Conservation (phyloP, 2,113 vertebrate species). For the Crotalus horridus region DNA sequence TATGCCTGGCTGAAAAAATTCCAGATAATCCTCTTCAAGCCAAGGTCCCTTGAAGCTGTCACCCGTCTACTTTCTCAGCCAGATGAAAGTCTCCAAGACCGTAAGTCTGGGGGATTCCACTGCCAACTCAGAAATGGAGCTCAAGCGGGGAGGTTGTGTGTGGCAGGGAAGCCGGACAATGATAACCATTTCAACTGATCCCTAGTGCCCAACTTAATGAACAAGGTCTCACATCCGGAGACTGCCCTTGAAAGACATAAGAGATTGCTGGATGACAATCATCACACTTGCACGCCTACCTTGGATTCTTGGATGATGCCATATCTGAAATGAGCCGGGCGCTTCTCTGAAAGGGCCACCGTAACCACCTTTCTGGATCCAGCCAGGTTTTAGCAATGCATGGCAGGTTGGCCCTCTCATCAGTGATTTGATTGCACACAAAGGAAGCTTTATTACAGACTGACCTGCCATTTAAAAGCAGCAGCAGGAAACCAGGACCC, state of each 20-base stretch:
- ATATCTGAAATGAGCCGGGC: background rate
- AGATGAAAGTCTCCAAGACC: background rate
- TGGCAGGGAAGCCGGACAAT: background rate
- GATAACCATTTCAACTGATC: background rate
- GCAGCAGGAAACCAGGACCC: background rate
- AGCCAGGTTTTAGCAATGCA: background rate
- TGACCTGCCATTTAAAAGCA: background rate
- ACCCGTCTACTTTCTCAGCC: background rate
- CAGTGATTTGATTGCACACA: background rate
- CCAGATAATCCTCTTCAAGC: background rate
- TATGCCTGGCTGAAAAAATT: background rate
- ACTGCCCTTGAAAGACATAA: background rate
- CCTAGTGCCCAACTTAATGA: background rate
- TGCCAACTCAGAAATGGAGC: background rate
- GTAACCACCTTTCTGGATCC: background rate
- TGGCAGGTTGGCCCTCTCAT: background rate
- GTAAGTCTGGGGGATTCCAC: background rate
- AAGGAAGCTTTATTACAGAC: background rate
- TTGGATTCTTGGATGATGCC: background rate
- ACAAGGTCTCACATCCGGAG: background rate
- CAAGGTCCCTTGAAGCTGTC: background rate
- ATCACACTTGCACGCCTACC: background rate
- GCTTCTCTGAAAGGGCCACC: background rate
- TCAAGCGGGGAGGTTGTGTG: background rate
- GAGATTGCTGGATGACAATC: background rate